Base-by-base conservation (phyloP, 1,140 invertebrate species). In the Trachymyrmex septentrionalis region DNA sequence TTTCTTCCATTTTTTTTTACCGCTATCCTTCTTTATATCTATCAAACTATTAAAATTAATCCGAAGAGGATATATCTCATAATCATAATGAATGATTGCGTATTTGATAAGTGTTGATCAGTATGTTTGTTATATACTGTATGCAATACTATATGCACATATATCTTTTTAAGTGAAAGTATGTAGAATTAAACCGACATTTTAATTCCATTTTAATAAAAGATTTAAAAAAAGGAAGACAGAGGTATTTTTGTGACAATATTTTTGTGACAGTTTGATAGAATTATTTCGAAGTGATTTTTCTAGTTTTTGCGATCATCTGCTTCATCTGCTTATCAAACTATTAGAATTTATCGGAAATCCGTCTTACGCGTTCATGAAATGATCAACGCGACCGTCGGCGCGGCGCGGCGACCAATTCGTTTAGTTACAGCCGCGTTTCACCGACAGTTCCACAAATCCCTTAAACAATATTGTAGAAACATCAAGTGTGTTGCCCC, bases 391-490 rank as follows among this genome's bases (percentile, higher is more conserved):
- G 16, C 48, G 12, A 44, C 34, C 34, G 6, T 7, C 53, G 53
- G 53, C 19, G 16, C 53, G 53, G 53, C 19, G 16, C 21, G 10
- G 53, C n/a, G n/a, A 9, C 7, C 38, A 57, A 53, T 38, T 72
- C 50, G 67, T 84, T 44, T 84, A 73, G 48, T 38, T 30, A 16
- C 16, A 50, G 14, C 38, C 50, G 34, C 67, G 16, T 10, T 44
- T 10, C 16, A 21, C 50, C 34, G 80, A 10, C 69, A 84, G 69
- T 75, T 61, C 59, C 69, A 57, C 38, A 84, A 84, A 84, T 84
- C 80, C 55, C 67, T 84, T 73, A 75, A 75, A 84, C 80, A 84
- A 75, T 84, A 84, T 84, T 84, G 80, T 84, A 84, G 80, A 84
- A 73, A 84, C 80, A 73, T 84, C 80, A 84, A 84, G 80, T 75